Evolutionary conservation across 2,888 invertebrate species (phyloP).

Genomic region (Sphaeridia pumilis): DNA sequence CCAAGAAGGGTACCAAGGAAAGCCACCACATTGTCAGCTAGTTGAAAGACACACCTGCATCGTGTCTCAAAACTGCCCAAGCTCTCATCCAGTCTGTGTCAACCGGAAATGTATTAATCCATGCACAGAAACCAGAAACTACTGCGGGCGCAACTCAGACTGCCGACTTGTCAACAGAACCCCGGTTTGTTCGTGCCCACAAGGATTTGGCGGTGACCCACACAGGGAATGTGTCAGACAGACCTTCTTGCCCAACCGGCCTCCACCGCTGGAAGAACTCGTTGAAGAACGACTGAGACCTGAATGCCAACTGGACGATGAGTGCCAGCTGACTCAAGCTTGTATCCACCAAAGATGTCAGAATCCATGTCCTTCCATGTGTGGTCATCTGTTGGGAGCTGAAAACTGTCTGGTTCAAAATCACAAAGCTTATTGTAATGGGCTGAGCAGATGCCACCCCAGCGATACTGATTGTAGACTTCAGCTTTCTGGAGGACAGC

Average conservation of each 20-base stretch:
- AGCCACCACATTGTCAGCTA: constrained; percentile 10
- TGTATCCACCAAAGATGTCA: constrained; percentile 69
- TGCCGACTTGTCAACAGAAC: constrained; percentile 73
- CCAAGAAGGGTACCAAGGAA: constrained; percentile 1
- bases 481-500: not conserved
- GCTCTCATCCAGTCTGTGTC: constrained; percentile 72
- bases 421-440: constrained; percentile 10
- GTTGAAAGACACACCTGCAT: not conserved
- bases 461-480: not conserved
- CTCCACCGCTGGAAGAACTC: constrained; percentile 3
- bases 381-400: not conserved
- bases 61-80: constrained; percentile 60
- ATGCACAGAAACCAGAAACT: constrained; percentile 64
- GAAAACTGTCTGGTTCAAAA: not conserved
- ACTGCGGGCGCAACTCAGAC: constrained; percentile 76
- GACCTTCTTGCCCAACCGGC: constrained; percentile 37
- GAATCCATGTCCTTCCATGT: constrained; percentile 59
- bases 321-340: constrained; percentile 58
- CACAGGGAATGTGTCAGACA: constrained; percentile 58
- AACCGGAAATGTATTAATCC: constrained; percentile 82
- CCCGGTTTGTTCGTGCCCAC: constrained; percentile 75
- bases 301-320: constrained; percentile 67
- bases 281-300: constrained; percentile 51
- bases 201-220: constrained; percentile 73
- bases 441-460: not conserved